Evolutionary conservation across 1,140 invertebrate genomes (phyloP), one percentile per base, ranked within the genome.

Genomic region (Monomorium pharaonis): DNA sequence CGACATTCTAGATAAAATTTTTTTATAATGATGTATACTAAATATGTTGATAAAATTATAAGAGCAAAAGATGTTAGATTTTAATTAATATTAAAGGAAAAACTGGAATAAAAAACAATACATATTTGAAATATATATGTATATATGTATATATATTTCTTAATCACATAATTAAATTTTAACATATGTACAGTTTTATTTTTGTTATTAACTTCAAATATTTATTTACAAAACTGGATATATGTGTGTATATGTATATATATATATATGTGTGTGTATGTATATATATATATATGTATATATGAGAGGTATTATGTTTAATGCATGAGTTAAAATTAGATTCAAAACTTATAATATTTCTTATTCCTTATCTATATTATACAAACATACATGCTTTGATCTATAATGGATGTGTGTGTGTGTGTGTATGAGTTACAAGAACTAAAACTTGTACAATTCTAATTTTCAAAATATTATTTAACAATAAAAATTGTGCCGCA

Each of bases 351-450:
- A 89, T 42, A 78, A 60, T 84, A 88, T 56, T 21, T 70, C 44
- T 78, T 65, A 44, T 0, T 54, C 58, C 54, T 89, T 89, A 89
- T 89, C 67, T 89, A 89, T 86, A 90, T 89, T 89, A 56, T 74
- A 87, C 78, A 72, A 86, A 86, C 54, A 72, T 86, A 63, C 27
- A 70, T 63, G 27, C 60, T 56, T 37, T 6, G 37, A 85, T 5
- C 7, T 69, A 75, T 78, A 78, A 37, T 85, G 37, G 27, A 75
- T 88, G 18, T 86, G 67, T 85, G 65, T 88, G 44, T 37, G 14
- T 74, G 24, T 67, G 44, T 67, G n/a, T 54, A 54, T 14, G 6
- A 60, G 14, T 60, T 60, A 16, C 51, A n/a, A 27, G 4, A 58
- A 58, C 21, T 76, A 58, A 58, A 75, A 58, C 51, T 42, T 76